Percentiles rank a stretch among this genome's conserved stretches.
These are phyloP conservation scores for Myotis myotis DNA, from an alignment of 2,797 vertebrate species.

Conservation along the genomic window DNA sequence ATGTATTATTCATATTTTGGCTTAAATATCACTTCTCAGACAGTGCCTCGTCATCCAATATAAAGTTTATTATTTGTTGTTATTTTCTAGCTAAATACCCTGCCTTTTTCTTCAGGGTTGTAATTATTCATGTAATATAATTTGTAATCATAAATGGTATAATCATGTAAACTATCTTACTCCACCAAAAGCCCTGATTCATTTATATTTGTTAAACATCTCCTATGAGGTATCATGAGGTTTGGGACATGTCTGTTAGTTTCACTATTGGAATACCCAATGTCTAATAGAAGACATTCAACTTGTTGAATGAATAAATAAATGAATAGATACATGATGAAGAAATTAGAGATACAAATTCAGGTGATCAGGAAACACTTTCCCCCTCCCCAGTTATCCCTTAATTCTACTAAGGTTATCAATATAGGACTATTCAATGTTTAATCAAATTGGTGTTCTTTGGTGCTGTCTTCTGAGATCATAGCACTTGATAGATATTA, in stretches of 20 bases:
- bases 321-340: neutral
- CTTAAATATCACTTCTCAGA: neutral
- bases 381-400: neutral
- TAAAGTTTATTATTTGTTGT: neutral
- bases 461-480: neutral
- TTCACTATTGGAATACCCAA: neutral
- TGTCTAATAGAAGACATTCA: neutral
- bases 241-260: neutral
- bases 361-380: neutral
- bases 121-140: conserved; percentile 12
- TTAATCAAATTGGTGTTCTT: conserved; percentile 15
- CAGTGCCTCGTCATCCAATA: neutral
- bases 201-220: neutral
- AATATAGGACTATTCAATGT: neutral
- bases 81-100: neutral
- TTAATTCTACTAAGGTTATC: neutral
- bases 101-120: neutral
- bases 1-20: neutral
- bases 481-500: neutral
- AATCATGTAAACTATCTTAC: neutral
- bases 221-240: neutral
- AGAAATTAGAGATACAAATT: neutral
- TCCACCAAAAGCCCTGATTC: neutral
- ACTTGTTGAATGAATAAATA: neutral
- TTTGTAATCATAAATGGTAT: neutral